Conservation (phyloP, 2,797 vertebrate species). For the Aldrovandia affinis region DNA sequence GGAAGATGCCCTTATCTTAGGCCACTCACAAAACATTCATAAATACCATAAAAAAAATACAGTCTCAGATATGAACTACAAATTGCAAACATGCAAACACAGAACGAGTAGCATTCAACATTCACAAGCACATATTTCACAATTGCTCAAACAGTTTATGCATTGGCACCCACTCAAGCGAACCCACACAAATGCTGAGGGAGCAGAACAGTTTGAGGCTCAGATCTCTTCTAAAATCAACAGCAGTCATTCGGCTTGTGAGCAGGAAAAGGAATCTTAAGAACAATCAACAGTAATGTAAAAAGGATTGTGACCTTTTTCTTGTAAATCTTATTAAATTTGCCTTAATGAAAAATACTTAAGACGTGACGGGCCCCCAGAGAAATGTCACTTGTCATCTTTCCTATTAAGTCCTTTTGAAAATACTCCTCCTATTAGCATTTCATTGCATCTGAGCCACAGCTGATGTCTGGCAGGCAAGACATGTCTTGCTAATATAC, state of each 20-base stretch:
- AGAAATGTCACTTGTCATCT: background rate
- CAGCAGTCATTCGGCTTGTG: background rate
- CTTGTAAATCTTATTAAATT: no score
- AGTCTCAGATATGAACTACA: background rate
- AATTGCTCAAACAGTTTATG: background rate
- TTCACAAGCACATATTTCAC: background rate
- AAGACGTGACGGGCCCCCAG: no score
- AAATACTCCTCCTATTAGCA: background rate
- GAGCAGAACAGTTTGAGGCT: background rate
- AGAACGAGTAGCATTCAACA: background rate
- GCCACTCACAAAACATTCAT: background rate
- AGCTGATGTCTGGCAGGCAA: background rate
- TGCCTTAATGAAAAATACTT: no score
- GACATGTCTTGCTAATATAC: background rate
- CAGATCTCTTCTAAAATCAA: background rate
- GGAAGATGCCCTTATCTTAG: background rate
- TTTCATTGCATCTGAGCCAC: background rate
- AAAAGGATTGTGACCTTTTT: no score
- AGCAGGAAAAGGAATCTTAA: background rate
- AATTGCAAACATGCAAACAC: background rate
- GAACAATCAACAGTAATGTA: no score
- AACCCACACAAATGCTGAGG: background rate
- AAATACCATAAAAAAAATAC: background rate
- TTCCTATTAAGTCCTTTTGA: background rate
- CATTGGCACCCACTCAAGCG: background rate